Percentiles rank a stretch among this genome's conserved stretches.
Conservation (phyloP, 2,113 vertebrate species). For the Notarius quadriscutis region DNA sequence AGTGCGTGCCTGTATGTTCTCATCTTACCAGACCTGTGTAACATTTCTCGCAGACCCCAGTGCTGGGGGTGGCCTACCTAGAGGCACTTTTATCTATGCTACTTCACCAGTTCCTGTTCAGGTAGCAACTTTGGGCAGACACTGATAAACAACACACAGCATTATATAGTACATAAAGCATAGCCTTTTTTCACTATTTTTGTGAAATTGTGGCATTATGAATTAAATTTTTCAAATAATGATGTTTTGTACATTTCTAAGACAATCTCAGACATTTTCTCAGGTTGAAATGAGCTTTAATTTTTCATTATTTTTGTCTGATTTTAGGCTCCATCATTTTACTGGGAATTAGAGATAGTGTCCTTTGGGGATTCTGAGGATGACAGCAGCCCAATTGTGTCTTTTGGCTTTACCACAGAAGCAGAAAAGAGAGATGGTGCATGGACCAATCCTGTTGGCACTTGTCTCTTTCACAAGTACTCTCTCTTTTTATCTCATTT, state of each 20-base stretch:
- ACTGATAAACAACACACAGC: background rate
- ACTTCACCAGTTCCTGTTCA: constrained; percentile 92
- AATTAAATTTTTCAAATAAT: background rate
- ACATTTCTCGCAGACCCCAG: constrained; percentile 96
- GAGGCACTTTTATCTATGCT: constrained; percentile 95
- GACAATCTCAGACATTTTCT: background rate
- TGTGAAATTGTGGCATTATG: background rate
- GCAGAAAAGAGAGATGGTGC: constrained; percentile 96
- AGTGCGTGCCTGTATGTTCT: constrained; percentile 98
- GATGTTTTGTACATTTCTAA: background rate
- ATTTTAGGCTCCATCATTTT: constrained; percentile 91
- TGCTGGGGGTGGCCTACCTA: constrained; percentile 91
- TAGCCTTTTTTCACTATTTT: background rate
- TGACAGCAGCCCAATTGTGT: constrained; percentile 94
- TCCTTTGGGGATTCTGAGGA: constrained; percentile 98
- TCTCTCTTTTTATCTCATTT: constrained; percentile 33
- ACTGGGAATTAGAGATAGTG: constrained; percentile 97
- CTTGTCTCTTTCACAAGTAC: constrained; percentile 98
- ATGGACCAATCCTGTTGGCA: constrained; percentile 98
- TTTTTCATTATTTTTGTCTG: background rate
- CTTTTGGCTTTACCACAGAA: constrained; percentile 96
- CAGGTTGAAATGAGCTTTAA: background rate
- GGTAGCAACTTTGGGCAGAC: constrained; percentile 64
- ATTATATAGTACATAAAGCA: background rate
- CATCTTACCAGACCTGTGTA: constrained; percentile 90